Percentiles rank a stretch among this genome's conserved stretches.
phyloP scores from a whole-genome alignment of 2,888 invertebrate genomes.

The Arrhopalites spinosus region DNA sequence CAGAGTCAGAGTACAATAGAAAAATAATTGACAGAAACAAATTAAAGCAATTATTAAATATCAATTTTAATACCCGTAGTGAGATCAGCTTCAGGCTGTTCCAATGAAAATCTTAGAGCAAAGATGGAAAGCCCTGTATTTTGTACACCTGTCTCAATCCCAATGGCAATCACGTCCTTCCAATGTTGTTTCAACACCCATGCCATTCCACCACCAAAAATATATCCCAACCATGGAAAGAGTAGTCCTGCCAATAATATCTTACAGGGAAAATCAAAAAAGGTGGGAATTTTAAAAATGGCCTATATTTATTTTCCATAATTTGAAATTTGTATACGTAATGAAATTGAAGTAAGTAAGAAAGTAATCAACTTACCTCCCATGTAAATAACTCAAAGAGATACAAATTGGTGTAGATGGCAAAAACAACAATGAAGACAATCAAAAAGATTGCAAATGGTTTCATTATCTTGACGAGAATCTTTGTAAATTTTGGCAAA shows the following conservation, averaged over 20 bases:
- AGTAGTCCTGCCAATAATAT: constrained; percentile 79
- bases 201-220: constrained; percentile 70
- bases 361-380: constrained; percentile 69
- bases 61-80: constrained; percentile 70
- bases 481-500: constrained; percentile 69
- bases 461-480: constrained; percentile 80
- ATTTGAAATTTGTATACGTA: neutral
- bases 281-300: too few relatives aligned
- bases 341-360: too few relatives aligned
- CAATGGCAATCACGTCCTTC: constrained; percentile 80
- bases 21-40: neutral
- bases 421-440: constrained; percentile 82
- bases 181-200: constrained; percentile 67
- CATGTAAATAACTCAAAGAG: constrained; percentile 86
- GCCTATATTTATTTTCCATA: neutral
- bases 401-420: constrained; percentile 83
- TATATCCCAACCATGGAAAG: constrained; percentile 81
- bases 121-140: constrained; percentile 93
- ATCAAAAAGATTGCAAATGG: constrained; percentile 80
- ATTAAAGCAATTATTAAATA: neutral
- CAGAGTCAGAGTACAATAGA: constrained; percentile 1
- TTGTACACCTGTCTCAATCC: constrained; percentile 90
- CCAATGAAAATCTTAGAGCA: constrained; percentile 77
- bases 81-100: constrained; percentile 84
- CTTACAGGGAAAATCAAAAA: constrained; percentile 61